Evolutionary conservation across 2,113 vertebrate species (phyloP).

Genomic region (Jaculus jaculus): DNA sequence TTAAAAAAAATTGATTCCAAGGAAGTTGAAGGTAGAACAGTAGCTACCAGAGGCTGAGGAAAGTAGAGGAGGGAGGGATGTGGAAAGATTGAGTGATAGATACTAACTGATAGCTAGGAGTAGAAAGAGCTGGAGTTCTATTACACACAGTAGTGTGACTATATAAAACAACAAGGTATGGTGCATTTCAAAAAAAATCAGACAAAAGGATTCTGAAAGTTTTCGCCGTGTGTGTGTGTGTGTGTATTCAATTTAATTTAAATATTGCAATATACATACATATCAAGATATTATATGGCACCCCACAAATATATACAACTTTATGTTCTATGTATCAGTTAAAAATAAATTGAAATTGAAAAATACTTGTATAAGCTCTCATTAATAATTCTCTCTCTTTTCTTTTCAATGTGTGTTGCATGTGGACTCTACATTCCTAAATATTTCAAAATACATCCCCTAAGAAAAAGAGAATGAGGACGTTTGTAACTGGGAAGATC

Average conservation of each 20-base stretch:
- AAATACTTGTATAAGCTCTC: neutral
- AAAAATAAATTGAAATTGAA: constrained; percentile 1
- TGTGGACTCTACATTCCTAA: neutral
- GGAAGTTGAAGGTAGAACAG: neutral
- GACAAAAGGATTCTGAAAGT: neutral
- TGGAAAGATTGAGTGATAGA: neutral
- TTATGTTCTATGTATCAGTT: neutral
- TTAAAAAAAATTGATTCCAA: neutral
- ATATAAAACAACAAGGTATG: neutral
- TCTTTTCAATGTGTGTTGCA: neutral
- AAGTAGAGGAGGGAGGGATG: neutral
- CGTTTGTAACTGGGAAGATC: neutral
- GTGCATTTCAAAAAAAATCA: neutral
- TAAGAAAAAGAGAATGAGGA: constrained; percentile 13
- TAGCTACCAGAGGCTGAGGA: neutral
- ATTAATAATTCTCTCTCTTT: neutral
- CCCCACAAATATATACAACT: neutral
- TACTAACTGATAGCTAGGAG: neutral
- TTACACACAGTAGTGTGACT: neutral
- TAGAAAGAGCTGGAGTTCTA: neutral
- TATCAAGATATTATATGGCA: neutral
- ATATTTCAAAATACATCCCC: neutral
- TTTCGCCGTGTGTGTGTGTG: too few species aligned
- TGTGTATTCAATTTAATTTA: neutral
- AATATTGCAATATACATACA: neutral